Evolutionary conservation across 2,888 invertebrate genomes (phyloP).

Genomic region (Ophion costatus): DNA sequence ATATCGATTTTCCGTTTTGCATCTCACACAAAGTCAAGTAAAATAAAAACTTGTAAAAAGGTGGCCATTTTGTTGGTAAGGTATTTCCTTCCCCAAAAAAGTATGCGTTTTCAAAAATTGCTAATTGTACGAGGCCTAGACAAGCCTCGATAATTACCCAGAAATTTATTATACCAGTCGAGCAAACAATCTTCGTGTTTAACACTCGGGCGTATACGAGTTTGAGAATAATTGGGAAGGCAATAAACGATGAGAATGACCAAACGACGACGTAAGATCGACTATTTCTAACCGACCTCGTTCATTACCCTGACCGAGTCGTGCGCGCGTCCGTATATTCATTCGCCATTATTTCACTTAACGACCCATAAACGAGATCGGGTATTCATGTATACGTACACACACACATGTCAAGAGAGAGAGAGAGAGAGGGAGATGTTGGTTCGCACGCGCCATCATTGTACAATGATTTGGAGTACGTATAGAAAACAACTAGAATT

Average conservation of each 20-base stretch:
- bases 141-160: not conserved
- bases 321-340: constrained; percentile 42
- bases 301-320: not conserved
- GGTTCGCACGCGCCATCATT: constrained; percentile 57
- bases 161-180: not conserved
- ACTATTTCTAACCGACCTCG: not conserved
- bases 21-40: too few relatives aligned
- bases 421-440: constrained; percentile 10
- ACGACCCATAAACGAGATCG: constrained; percentile 53
- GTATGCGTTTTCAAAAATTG: constrained; percentile 18
- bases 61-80: too few relatives aligned
- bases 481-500: constrained; percentile 54
- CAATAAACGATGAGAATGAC: constrained; percentile 15
- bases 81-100: not conserved
- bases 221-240: not conserved
- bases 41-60: too few relatives aligned
- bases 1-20: too few relatives aligned
- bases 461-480: constrained; percentile 56
- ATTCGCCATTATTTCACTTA: constrained; percentile 64
- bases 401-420: not conserved
- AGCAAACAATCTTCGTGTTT: not conserved
- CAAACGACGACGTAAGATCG: not conserved
- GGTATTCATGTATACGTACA: constrained; percentile 11
- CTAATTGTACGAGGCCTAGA: not conserved
- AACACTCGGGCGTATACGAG: not conserved